Base-by-base conservation (phyloP, 2,888 invertebrate species). In the Timema cristinae region DNA sequence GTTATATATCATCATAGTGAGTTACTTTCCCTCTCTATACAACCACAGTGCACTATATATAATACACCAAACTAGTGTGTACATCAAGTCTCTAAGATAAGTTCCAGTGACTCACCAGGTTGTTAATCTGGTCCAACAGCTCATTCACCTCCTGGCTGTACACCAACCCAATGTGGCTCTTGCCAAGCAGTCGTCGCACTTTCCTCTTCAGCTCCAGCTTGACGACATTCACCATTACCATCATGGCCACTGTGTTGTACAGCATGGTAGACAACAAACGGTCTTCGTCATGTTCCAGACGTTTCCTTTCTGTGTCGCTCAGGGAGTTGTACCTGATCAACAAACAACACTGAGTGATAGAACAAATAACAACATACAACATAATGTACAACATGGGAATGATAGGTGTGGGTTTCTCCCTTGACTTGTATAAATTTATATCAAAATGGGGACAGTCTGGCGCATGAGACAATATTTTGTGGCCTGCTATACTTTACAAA, bases 141-240 rank as follows among this genome's bases (percentile, higher is more conserved):
- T 94, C 92, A 82, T 99, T 98, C 71, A 99, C 94, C 84, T 98
- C 97, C 82, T 97, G 97, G 76, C 98, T 98, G 83, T 98, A 97
- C 1, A 95, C 92, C 61, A 99, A 88, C 2, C 99, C 98, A 78
- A 99, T 98, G 80, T 99, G 99, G 81, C 97, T 97, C 82, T 99
- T 99, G 7, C 99, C 99, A 11, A 99, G 86, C 73, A 99, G 83
- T 66, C 99, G 88, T 13, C 99, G 88, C n/a, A 89, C 84, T 86
- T 98, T 97, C 75, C 94, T 88, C 77, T 93, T 90, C 48, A 95
- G 85, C 77, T 93, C 94, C 72, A 89, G 89, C 77, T 96, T 91
- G 73, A 90, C 90, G 1, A 95, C 94, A 77, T 91, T 92, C 78
- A 97, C 85, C 91, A 98, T 92, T 0, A 99, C 92, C 87, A 99